Evolutionary conservation across 1,140 invertebrate species (phyloP).

Genomic region (Lepidurus couesii): DNA sequence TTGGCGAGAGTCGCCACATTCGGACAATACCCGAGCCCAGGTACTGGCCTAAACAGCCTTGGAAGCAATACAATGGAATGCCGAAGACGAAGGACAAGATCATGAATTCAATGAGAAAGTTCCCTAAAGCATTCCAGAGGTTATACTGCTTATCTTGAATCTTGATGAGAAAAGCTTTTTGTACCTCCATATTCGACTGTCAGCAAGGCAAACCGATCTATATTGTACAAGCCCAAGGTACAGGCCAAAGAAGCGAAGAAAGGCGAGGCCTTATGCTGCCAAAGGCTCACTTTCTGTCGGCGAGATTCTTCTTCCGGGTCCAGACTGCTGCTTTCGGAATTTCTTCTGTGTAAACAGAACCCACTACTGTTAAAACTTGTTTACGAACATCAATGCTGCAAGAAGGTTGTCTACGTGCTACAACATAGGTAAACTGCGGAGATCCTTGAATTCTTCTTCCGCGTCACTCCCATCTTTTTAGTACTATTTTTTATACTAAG

Average conservation of each 20-base stretch:
- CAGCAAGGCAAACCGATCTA: conserved; percentile 78
- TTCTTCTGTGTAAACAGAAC: background rate
- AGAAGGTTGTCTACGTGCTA: background rate
- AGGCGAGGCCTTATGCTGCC: conserved; percentile 74
- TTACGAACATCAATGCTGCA: background rate
- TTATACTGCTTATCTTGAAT: conserved; percentile 22
- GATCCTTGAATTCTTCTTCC: conserved; percentile 5
- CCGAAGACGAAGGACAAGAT: conserved; percentile 75
- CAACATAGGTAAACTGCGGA: background rate
- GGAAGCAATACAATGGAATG: conserved; percentile 75
- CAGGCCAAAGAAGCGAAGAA: conserved; percentile 74
- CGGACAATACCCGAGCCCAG: conserved; percentile 75
- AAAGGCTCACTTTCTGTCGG: conserved; percentile 49
- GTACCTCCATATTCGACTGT: conserved; percentile 80
- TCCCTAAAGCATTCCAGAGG: conserved; percentile 50
- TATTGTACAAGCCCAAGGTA: conserved; percentile 78
- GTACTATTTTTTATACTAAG: too few species aligned
- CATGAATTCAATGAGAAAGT: conserved; percentile 83
- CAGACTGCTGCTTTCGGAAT: conserved; percentile 26
- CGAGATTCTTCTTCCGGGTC: conserved; percentile 34
- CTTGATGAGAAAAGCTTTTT: conserved; percentile 24
- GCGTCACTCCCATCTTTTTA: background rate
- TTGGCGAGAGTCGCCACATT: conserved; percentile 88
- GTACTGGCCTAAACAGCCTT: conserved; percentile 77
- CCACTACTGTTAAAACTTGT: background rate